Conservation (phyloP, 2,888 invertebrate species). For the Mesorhabditis spiculigera region DNA sequence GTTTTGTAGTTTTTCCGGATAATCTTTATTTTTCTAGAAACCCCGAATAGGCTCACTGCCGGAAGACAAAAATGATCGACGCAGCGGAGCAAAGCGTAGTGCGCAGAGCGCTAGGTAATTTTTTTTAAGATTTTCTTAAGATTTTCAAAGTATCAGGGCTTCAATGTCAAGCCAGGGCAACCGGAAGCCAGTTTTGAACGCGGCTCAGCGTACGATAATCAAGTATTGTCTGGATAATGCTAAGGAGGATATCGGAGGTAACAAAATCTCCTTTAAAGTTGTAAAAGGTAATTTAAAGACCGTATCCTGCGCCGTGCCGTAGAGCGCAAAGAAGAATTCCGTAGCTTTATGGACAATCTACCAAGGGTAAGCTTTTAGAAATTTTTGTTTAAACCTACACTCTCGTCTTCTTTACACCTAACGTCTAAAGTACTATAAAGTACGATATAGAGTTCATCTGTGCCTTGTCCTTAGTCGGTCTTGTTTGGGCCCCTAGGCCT, state of each 20-base stretch:
- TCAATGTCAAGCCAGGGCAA: slow-evolving; percentile 36
- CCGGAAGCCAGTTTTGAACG: slow-evolving; percentile 32
- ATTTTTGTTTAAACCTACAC: too few relatives aligned
- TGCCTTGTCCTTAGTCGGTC: too few relatives aligned
- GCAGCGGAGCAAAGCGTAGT: not conserved
- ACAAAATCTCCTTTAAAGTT: not conserved
- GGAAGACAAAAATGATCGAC: not conserved
- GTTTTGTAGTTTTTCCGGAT: not conserved
- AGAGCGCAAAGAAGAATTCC: slow-evolving; percentile 42
- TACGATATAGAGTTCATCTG: too few relatives aligned
- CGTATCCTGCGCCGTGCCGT: slow-evolving; percentile 42
- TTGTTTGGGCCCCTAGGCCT: too few relatives aligned
- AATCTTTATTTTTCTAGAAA: not conserved
- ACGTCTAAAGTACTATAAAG: too few relatives aligned
- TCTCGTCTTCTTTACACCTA: too few relatives aligned
- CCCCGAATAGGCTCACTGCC: not conserved
- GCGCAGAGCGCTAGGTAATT: not conserved
- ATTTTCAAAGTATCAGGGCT: not conserved
- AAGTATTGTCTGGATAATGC: slow-evolving; percentile 50
- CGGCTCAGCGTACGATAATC: slow-evolving; percentile 40
- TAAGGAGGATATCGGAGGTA: slow-evolving; percentile 43
- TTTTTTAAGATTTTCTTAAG: not conserved
- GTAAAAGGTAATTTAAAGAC: slow-evolving; percentile 16
- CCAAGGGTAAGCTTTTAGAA: slow-evolving; percentile 12
- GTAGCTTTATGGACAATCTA: slow-evolving; percentile 37